Percentiles rank a stretch among this genome's conserved stretches.
phyloP scores from a whole-genome alignment of 2,888 invertebrate genomes.

The Hemithea aestivaria region DNA sequence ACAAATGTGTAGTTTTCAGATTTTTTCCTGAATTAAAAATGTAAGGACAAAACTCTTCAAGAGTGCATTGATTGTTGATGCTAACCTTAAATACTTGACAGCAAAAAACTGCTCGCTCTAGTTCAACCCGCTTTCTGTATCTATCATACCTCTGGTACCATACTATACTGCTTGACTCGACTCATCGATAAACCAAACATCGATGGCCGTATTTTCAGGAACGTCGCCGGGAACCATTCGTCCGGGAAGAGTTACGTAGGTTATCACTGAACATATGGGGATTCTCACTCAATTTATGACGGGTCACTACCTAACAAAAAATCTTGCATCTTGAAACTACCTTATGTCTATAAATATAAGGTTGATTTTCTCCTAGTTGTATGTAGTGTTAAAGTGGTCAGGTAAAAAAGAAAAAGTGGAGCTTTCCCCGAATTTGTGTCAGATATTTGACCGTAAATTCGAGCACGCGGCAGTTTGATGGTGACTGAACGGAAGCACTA shows the following conservation, averaged over 20 bases:
- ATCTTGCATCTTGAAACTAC: slow-evolving; percentile 2
- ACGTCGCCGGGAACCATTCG: slow-evolving; percentile 38
- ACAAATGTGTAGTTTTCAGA: too few relatives aligned
- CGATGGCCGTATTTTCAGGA: slow-evolving; percentile 33
- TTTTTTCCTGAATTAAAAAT: too few relatives aligned
- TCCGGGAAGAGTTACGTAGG: slow-evolving; percentile 50
- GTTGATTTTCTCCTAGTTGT: slow-evolving; percentile 9
- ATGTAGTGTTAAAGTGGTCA: slow-evolving; percentile 7
- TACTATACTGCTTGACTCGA: too few relatives aligned
- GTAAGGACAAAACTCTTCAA: too few relatives aligned
- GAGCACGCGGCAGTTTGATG: slow-evolving; percentile 23
- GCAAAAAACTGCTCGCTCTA: too few relatives aligned
- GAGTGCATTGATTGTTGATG: too few relatives aligned
- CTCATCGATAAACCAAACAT: slow-evolving; percentile 10
- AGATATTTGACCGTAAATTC: slow-evolving; percentile 28
- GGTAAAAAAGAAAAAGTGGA: slow-evolving; percentile 32
- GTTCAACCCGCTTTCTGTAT: too few relatives aligned
- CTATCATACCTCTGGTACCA: too few relatives aligned
- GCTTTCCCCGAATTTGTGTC: slow-evolving; percentile 34
- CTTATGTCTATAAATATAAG: slow-evolving; percentile 3
- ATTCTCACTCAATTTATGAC: slow-evolving; percentile 51
- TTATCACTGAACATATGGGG: slow-evolving; percentile 54
- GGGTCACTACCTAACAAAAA: slow-evolving; percentile 35
- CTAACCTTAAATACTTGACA: too few relatives aligned
- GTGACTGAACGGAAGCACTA: slow-evolving; percentile 19